Evolutionary conservation across 2,113 vertebrate genomes (phyloP).

Genomic region (Thermophis baileyi): DNA sequence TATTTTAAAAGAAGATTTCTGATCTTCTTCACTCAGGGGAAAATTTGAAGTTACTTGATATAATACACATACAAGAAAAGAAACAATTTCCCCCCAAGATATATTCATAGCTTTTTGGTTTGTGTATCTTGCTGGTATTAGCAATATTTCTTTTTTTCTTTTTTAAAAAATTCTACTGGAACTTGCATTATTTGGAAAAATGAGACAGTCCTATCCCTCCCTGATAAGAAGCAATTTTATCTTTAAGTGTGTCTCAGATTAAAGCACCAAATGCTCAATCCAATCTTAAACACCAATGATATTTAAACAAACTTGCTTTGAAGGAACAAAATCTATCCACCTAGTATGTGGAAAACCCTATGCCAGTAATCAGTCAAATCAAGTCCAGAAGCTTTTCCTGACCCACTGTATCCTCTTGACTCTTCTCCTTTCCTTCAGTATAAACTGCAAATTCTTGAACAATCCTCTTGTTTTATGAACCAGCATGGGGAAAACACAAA

Average conservation of each 20-base stretch:
- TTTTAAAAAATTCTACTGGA: neutral
- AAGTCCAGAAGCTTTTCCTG: neutral
- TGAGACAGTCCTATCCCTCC: neutral
- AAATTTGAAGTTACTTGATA: neutral
- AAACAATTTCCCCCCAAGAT: neutral
- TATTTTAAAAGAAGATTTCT: neutral
- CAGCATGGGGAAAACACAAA: neutral
- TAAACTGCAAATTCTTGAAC: neutral
- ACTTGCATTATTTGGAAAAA: slow-evolving; percentile 14
- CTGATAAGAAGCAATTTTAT: neutral
- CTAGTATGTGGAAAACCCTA: neutral
- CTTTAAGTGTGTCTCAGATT: neutral
- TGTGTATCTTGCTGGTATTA: neutral
- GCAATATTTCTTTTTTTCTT: neutral
- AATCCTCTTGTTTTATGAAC: slow-evolving; percentile 8
- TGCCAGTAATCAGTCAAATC: neutral
- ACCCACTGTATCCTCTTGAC: neutral
- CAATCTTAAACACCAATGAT: neutral
- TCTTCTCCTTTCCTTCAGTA: neutral
- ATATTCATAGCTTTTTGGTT: neutral
- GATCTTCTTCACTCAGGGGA: neutral
- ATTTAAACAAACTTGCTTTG: neutral
- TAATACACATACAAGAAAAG: neutral
- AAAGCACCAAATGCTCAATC: neutral
- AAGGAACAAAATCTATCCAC: neutral